These are phyloP conservation scores for Thalpophila matura DNA, from an alignment of 2,888 invertebrate genomes.

Conservation along the genomic window DNA sequence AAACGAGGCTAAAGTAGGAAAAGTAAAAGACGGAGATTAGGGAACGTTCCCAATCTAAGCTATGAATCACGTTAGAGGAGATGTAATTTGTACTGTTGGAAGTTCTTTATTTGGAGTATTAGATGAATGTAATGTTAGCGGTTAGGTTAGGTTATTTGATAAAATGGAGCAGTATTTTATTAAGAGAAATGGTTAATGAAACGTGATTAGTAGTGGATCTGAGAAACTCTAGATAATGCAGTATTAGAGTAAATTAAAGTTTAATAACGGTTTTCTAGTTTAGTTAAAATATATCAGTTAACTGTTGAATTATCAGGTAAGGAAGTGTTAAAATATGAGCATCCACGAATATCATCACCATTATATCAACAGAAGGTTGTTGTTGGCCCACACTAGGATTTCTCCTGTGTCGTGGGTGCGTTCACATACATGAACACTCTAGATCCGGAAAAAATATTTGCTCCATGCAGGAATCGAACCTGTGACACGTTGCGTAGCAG, in stretches of 20 bases:
- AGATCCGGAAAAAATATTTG: too few relatives aligned
- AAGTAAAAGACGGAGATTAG: conserved; percentile 49
- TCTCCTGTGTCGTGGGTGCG: too few relatives aligned
- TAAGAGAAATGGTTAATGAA: background rate
- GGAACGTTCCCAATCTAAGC: conserved; percentile 30
- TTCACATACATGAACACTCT: too few relatives aligned
- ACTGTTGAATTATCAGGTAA: too few relatives aligned
- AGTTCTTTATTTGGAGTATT: conserved; percentile 42
- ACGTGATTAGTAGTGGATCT: background rate
- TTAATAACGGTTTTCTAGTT: too few relatives aligned
- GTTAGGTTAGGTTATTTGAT: conserved; percentile 1
- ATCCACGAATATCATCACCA: background rate
- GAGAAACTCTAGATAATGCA: background rate
- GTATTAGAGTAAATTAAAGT: background rate
- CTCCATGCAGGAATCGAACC: too few relatives aligned
- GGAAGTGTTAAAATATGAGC: background rate
- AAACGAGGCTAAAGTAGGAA: conserved; percentile 4
- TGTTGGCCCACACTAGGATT: too few relatives aligned
- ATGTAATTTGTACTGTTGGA: conserved; percentile 58
- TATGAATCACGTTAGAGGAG: conserved; percentile 52
- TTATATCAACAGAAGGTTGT: too few relatives aligned
- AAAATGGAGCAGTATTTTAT: background rate
- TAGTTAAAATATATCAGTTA: too few relatives aligned
- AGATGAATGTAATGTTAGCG: conserved; percentile 1
- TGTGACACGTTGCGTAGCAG: too few relatives aligned